Evolutionary conservation across 2,888 invertebrate species (phyloP), one percentile per base, ranked within the genome.

Genomic region (Danaus chrysippus): DNA sequence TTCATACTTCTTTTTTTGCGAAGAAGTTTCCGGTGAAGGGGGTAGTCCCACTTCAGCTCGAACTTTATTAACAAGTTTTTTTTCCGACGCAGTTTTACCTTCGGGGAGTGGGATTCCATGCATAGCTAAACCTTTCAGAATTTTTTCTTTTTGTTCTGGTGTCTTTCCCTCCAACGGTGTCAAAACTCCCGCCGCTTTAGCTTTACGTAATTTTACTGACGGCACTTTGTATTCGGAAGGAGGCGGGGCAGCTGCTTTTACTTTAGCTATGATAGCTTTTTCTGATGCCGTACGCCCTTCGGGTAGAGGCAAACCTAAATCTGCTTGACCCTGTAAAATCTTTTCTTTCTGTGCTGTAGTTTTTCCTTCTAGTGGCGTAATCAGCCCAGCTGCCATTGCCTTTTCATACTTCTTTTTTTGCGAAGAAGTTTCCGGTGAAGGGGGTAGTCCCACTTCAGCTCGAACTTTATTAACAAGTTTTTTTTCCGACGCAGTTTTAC

Each of bases 61-160:
- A 3, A 80, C 69, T 67, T 76, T 76, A 0, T 71, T 68, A 0
- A 76, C 66, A 0, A 80, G 15, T 42, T 75, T 71, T 54, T 71
- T 74, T 43, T 77, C 81, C 0, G 79, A 80, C 0, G 70, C 15
- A 1, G 78, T 76, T 70, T 75, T 75, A 0, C 62, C 77, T 55
- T 76, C 74, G 1, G 79, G 78, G 1, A 81, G 63, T 0, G 73
- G 73, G 1, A 77, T 17, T 0, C 77, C 77, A 15, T 70, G 67
- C 56, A 60, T 70, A 5, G 70, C 76, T 54, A 78, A 62, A 1
- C 68, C 73, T 65, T 44, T 70, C 13, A 70, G 13, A n/a, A 63
- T 57, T 56, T 63, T 65, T 57, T 77, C 76, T 57, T 76, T 78
- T 61, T 78, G 71, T 19, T 71, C 61, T 11, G 61, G 58, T 9